Evolutionary conservation across 2,888 invertebrate genomes (phyloP), one percentile per base, ranked within the genome.

Genomic region (Reticulitermes lucifugus): DNA sequence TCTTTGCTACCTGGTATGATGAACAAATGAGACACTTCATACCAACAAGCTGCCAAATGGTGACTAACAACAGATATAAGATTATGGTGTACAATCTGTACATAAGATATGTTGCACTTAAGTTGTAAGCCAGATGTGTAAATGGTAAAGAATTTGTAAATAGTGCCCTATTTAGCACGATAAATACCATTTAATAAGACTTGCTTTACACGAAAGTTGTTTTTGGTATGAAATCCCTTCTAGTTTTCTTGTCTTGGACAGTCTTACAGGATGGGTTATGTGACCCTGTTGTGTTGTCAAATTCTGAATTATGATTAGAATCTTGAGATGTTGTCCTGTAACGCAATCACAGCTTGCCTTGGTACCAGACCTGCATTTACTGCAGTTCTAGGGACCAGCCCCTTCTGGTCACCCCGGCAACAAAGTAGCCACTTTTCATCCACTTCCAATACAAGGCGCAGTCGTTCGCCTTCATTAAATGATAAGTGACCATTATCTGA

Each of bases 401-500:
- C 96, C 89, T 96, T 96, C 88, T 94, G 94, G 70, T 95, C 95
- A 12, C 96, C 95, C 88, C 95, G 92, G 89, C 95, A 95, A 90
- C 96, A 96, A 85, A 96, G 91, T 88, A 96, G 90, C 93, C 96
- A 95, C 88, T 95, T 95, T 89, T 93, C 94, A 90, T 96, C 96
- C 79, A 96, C 96, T 89, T 96, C 95, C 51, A 96, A 91, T 81
- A 96, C 94, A 60, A 96, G 93, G 86, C 94, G 94, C 79, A 96
- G 92, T 75, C 93, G 93, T 89, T 96, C 96, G 29, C 96, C 96
- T 90, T 96, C 95, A 89, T 94, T 95, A 91, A 95, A 96, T 22
- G 95, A 94, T 70, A 96, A 91, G 89, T 96, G 96, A 21, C 96
- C 96, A 81, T 95, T 95, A 89, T 95, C 95, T 0, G 95, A 95